Evolutionary conservation across 2,113 vertebrate species (phyloP), one percentile per base, ranked within the genome.

Genomic region (Serilophus lunatus): DNA sequence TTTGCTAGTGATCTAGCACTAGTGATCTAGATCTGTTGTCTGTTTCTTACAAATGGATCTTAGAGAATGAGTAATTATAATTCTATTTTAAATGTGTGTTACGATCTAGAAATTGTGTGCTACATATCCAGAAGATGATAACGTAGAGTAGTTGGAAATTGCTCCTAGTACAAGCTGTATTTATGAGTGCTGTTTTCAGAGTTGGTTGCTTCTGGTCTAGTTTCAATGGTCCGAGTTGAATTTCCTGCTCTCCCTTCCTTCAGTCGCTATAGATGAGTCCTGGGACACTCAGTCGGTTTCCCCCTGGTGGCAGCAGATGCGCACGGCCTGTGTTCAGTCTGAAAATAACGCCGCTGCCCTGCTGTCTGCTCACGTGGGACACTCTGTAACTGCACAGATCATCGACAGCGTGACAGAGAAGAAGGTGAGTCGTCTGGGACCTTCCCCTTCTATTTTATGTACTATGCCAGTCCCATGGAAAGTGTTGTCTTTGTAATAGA

Each of bases 251-350:
- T 59, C 24, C 29, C 33, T 56, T 50, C 18, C 20, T 36, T 0
- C 83, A 99, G 99, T 99, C 22, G 99, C 99, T 2, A 97, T 99
- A 10, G 99, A 99, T 3, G 98, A 99, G 71, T 97, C 98, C 0
- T 99, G 99, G 99, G 99, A 99, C 63, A 96, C 98, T 2, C 99
- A 99, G 98, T 98, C 98, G 0, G 97, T 99, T 88, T 99, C 99
- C 25, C 99, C 99, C 7, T 99, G 99, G 99, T 99, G 99, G 99
- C 99, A 99, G 96, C 99, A 99, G 49, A 98, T 99, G 96, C 98
- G 99, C n/a, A 95, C 92, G 7, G 98, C 98, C 9, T 99, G 99
- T 17, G 59, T 99, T 9, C 99, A 99, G 96, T 98, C 99, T 0
- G 98, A 99, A 57, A 98, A 97, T 18, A 97, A 98, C 1, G 99